phyloP scores from a whole-genome alignment of 35 echinoderm and acorn worm species.

The Nesometra sesokonis region DNA sequence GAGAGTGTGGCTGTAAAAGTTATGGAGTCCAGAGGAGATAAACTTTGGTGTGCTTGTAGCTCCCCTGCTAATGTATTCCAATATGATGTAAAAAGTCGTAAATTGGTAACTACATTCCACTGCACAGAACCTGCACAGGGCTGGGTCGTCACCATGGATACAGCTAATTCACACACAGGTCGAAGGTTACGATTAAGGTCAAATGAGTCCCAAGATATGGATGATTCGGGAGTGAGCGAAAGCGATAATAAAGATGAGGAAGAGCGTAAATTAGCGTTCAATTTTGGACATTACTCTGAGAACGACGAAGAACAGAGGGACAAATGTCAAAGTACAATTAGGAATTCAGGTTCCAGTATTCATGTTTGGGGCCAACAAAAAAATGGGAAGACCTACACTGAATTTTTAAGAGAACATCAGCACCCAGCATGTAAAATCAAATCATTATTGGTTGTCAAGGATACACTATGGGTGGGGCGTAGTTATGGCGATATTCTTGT shows the following conservation, averaged over 20 bases:
- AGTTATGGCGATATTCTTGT: constrained; percentile 32
- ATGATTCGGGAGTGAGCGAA: not conserved
- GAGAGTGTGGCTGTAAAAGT: not conserved
- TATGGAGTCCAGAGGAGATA: not conserved
- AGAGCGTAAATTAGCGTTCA: constrained; percentile 1
- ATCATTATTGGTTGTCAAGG: constrained; percentile 36
- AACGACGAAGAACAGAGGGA: not conserved
- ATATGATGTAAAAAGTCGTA: constrained; percentile 5
- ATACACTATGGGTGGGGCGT: constrained; percentile 53
- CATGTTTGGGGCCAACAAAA: not conserved
- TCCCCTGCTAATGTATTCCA: not conserved
- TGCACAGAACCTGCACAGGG: not conserved
- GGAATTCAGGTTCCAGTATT: not conserved
- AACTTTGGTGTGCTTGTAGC: constrained; percentile 14
- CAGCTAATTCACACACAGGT: not conserved
- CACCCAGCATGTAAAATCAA: constrained; percentile 1
- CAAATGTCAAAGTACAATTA: not conserved
- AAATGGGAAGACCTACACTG: not conserved
- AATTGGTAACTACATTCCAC: not conserved
- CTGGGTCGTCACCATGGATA: not conserved
- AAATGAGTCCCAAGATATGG: constrained; percentile 14
- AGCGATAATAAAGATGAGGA: not conserved
- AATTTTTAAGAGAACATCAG: not conserved
- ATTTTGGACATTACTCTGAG: not conserved
- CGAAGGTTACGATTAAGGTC: not conserved